Percentiles rank a stretch among this genome's conserved stretches.
These are phyloP conservation scores for Cryptomyrus ogoouensis DNA, from an alignment of 2,113 vertebrate species.

Conservation along the genomic window DNA sequence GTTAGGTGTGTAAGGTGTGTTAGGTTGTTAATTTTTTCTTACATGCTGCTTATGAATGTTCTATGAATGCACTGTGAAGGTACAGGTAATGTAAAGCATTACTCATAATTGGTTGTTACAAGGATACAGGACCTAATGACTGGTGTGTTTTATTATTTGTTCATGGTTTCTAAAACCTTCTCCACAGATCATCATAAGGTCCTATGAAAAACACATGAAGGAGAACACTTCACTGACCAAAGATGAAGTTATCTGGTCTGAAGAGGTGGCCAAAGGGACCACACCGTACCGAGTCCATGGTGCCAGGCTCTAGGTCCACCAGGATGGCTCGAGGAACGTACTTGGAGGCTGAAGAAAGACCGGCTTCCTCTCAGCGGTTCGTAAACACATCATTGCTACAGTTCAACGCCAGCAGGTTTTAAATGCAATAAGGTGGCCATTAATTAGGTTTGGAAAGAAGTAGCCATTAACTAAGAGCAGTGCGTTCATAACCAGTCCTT, in stretches of 20 bases:
- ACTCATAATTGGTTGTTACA: neutral
- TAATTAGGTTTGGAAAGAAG: neutral
- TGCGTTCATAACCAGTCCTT: neutral
- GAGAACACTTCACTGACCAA: conserved; percentile 53
- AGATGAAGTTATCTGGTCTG: conserved; percentile 83
- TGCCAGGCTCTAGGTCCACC: conserved; percentile 79
- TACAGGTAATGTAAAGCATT: neutral
- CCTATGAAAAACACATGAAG: neutral
- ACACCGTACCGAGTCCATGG: conserved; percentile 79
- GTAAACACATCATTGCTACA: no score
- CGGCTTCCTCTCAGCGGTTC: neutral
- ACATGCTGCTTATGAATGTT: neutral
- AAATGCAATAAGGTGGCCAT: neutral
- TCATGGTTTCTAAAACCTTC: neutral
- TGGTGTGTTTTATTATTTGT: neutral
- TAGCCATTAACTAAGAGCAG: neutral
- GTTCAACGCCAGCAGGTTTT: neutral
- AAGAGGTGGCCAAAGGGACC: conserved; percentile 80
- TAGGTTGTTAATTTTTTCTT: neutral
- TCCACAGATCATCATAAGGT: neutral
- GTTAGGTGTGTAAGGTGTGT: neutral
- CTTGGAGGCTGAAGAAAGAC: conserved; percentile 65
- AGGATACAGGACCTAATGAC: neutral
- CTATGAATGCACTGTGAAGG: neutral
- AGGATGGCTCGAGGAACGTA: conserved; percentile 80